Evolutionary conservation across 2,113 vertebrate genomes (phyloP).

Genomic region (Martes martes): DNA sequence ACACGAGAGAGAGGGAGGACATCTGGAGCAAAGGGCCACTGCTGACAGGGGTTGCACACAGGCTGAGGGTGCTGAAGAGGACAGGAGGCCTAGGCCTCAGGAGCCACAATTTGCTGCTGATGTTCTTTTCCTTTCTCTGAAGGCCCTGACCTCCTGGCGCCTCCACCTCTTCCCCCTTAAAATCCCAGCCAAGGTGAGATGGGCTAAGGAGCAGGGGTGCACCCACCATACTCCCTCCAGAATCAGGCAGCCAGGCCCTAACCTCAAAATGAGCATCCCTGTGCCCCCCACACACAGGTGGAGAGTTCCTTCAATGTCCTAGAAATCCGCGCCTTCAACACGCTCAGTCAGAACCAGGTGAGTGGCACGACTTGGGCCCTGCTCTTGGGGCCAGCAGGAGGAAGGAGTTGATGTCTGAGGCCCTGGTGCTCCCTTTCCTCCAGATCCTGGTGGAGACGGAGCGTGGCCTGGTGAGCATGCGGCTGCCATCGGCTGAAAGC

Average conservation of each 20-base stretch:
- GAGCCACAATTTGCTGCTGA: not conserved
- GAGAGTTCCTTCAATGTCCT: constrained; percentile 79
- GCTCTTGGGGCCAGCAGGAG: not conserved
- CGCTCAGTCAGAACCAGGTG: constrained; percentile 76
- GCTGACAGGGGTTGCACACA: not conserved
- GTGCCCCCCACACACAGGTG: constrained; percentile 41
- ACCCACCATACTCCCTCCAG: not conserved
- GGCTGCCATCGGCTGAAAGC: constrained; percentile 87
- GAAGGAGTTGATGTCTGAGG: not conserved
- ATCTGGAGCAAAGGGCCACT: not conserved
- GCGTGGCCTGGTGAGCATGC: constrained; percentile 88
- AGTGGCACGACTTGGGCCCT: not conserved
- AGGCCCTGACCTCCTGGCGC: constrained; percentile 89
- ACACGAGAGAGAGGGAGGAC: not conserved
- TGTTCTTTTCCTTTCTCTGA: not conserved
- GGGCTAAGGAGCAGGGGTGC: not conserved
- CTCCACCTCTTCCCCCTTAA: constrained; percentile 91
- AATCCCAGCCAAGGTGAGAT: constrained; percentile 91
- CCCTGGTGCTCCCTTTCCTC: not conserved
- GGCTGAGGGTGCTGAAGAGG: not conserved
- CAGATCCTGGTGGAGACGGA: constrained; percentile 94
- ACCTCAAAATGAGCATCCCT: not conserved
- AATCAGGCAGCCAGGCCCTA: not conserved
- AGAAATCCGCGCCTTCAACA: constrained; percentile 76
- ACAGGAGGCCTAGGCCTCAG: not conserved